Base-by-base conservation (phyloP, 2,888 invertebrate genomes). In the Erpobdella octoculata region DNA sequence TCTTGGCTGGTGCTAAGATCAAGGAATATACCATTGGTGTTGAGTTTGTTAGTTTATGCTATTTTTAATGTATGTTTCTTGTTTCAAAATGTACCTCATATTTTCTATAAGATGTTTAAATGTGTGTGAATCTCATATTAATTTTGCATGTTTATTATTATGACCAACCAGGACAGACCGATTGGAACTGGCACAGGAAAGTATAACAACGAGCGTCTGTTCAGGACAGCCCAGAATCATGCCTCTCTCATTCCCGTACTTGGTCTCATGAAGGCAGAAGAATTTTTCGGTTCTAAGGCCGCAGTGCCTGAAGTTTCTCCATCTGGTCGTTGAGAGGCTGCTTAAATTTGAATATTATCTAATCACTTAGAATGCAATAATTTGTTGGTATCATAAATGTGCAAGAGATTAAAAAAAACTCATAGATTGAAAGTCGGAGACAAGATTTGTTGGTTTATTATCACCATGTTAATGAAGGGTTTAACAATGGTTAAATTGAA, bases 101-200 rank as follows among this genome's bases (percentile, higher is more conserved):
- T 41, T 41, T n/a, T 41, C 12, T 12, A 41, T 41, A 41, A 41
- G 12, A 41, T 15, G n/a, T 41, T 41, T 41, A 59, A 25, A 59
- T 21, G 21, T 25, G 12, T 59, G 15, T n/a, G 21, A 25, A n/a
- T 59, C 9, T 59, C 21, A 9, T n/a, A 12, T n/a, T 21, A 12
- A 59, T 21, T 9, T n/a, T 9, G n/a, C n/a, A n/a, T n/a, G n/a
- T n/a, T n/a, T n/a, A n/a, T n/a, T n/a, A 59, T n/a, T 21, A 21
- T 9, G 9, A 31, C 9, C 8, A 31, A 65, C 36, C 65, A 86
- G 86, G 86, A 86, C 74, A 82, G 85, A 71, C 81, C 84, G 4
- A 83, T 86, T 28, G 86, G 86, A 18, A 82, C 84, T 18, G 86
- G 86, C 3, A 86, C 85, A 64, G 86, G 86, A 35, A 83, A 83